phyloP scores from a whole-genome alignment of 2,113 vertebrate genomes.

The Brevimyrus niger region DNA sequence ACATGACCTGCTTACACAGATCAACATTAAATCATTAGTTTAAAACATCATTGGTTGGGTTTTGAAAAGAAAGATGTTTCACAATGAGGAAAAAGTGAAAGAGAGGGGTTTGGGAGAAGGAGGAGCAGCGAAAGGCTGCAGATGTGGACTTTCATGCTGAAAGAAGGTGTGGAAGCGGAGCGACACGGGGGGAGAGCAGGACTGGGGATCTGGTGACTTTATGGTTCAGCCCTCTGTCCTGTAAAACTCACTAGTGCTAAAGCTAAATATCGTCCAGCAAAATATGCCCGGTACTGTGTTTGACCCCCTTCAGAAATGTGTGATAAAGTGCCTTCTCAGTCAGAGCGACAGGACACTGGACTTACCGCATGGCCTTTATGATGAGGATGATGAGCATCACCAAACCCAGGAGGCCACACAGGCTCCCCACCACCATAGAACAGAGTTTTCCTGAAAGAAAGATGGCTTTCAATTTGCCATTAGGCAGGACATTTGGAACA shows the following conservation, averaged over 20 bases:
- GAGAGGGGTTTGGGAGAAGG: background rate
- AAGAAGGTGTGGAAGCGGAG: no score
- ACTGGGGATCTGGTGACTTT: no score
- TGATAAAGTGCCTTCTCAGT: background rate
- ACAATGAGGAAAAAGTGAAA: background rate
- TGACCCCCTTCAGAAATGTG: background rate
- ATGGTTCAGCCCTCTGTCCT: no score
- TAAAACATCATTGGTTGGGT: background rate
- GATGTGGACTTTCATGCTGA: no score
- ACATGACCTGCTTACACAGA: constrained; percentile 27
- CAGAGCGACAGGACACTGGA: background rate
- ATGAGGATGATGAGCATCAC: constrained; percentile 56
- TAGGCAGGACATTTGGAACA: background rate
- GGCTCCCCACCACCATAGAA: constrained; percentile 58
- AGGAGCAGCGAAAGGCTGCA: background rate
- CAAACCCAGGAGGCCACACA: constrained; percentile 62
- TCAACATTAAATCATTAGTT: background rate
- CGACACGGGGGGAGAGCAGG: no score
- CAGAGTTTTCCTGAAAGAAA: constrained; percentile 56
- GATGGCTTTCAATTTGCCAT: background rate
- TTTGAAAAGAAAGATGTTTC: background rate
- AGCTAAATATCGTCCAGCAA: background rate
- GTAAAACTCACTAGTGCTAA: no score
- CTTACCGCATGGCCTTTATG: constrained; percentile 61
- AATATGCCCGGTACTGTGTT: background rate